These are phyloP conservation scores for Xiphophorus hellerii DNA, from an alignment of 2,113 vertebrate species.

Conservation along the genomic window DNA sequence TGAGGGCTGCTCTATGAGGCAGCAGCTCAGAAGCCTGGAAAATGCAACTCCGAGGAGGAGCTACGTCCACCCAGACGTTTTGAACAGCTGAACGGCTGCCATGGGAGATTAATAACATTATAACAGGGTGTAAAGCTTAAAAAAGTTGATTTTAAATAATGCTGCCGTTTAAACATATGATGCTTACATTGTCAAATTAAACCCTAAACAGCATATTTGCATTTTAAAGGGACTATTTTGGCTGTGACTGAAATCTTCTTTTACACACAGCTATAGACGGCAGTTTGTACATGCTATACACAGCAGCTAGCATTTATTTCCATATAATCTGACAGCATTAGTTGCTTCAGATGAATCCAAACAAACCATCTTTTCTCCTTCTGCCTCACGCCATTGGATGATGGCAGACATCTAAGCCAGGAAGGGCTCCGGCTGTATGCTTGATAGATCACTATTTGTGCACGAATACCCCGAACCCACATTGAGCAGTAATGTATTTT, in stretches of 20 bases:
- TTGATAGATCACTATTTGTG: conserved; percentile 40
- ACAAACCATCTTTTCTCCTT: conserved; percentile 25
- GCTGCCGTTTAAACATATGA: conserved; percentile 20
- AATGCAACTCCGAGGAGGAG: too few species aligned
- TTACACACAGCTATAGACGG: conserved; percentile 28
- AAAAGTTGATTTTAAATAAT: too few species aligned
- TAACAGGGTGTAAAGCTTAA: too few species aligned
- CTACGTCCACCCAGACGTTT: too few species aligned
- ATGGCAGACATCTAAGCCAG: conserved; percentile 5
- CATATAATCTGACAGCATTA: conserved; percentile 54
- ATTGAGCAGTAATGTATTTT: conserved; percentile 32
- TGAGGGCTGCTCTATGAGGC: too few species aligned
- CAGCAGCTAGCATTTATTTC: conserved; percentile 40
- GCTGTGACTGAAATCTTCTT: conserved; percentile 16
- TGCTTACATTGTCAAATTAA: conserved; percentile 52
- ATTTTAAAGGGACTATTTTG: too few species aligned
- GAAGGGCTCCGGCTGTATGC: conserved; percentile 24
- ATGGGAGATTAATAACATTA: too few species aligned
- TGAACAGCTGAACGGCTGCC: too few species aligned
- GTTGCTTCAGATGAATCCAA: conserved; percentile 48
- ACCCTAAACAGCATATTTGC: background rate
- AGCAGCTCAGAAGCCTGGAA: too few species aligned
- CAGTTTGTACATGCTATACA: conserved; percentile 1
- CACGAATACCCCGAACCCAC: conserved; percentile 23
- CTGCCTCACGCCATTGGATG: background rate